These are phyloP conservation scores for Pluvialis apricaria DNA, from an alignment of 2,113 vertebrate genomes.

Conservation along the genomic window DNA sequence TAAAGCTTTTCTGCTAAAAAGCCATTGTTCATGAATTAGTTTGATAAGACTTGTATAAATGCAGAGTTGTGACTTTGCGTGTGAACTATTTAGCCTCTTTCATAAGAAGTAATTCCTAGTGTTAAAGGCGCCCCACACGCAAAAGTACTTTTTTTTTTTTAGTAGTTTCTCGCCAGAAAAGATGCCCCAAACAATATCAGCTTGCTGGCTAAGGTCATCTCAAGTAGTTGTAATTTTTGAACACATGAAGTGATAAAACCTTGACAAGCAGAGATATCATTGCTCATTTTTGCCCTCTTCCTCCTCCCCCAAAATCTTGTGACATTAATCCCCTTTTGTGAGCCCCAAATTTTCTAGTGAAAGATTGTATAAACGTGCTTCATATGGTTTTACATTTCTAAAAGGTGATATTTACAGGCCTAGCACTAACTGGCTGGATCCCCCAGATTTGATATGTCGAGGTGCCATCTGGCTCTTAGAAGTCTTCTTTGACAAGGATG, in stretches of 20 bases:
- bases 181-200: neutral
- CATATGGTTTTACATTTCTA: neutral
- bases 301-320: neutral
- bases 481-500: neutral
- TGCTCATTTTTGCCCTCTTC: neutral
- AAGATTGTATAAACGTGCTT: neutral
- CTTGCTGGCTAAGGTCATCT: neutral
- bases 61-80: neutral
- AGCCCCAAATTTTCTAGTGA: neutral
- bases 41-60: constrained; percentile 18
- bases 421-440: neutral
- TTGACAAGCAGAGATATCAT: neutral
- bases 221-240: neutral
- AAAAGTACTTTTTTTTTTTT: neutral
- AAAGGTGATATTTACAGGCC: neutral
- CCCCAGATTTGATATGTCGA: neutral
- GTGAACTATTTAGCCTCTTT: neutral
- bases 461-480: neutral
- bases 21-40: neutral
- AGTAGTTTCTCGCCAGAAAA: neutral
- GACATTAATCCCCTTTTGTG: neutral
- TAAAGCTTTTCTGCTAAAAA: neutral
- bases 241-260: neutral
- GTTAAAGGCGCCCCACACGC: neutral
- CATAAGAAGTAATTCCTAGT: neutral